phyloP scores from a whole-genome alignment of 2,113 vertebrate genomes.

The Anguilla japonica region DNA sequence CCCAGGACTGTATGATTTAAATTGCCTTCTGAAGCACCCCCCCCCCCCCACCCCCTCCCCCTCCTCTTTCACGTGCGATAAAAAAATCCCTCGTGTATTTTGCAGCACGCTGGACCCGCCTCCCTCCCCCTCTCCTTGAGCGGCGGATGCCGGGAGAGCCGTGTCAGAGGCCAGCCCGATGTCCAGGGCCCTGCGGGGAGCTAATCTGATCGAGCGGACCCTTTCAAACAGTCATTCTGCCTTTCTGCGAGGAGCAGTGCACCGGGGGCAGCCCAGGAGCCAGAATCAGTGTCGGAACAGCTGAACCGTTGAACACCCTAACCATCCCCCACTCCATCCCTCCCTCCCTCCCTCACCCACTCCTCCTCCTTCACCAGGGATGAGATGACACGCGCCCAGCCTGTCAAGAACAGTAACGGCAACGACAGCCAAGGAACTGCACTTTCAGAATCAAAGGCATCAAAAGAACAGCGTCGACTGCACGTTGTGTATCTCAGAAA shows the following conservation, averaged over 20 bases:
- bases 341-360: background rate
- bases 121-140: background rate
- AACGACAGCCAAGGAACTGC: background rate
- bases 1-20: conserved; percentile 51
- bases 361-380: background rate
- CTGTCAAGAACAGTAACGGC: background rate
- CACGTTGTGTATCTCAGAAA: background rate
- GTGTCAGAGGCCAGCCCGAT: background rate
- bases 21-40: conserved; percentile 47
- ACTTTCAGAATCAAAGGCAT: background rate
- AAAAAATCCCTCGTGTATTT: conserved; percentile 68
- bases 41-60: conserved; percentile 66
- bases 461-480: background rate
- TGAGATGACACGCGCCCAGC: background rate
- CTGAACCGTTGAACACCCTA: background rate
- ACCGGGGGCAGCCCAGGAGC: background rate
- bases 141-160: background rate
- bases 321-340: background rate
- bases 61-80: conserved; percentile 60
- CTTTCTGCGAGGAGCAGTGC: background rate
- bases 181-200: background rate
- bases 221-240: background rate
- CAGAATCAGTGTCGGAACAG: background rate
- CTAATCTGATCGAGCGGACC: conserved; percentile 6
- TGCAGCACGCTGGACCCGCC: conserved; percentile 65